phyloP scores from a whole-genome alignment of 2,888 invertebrate species.

The Drosophila demipolita region DNA sequence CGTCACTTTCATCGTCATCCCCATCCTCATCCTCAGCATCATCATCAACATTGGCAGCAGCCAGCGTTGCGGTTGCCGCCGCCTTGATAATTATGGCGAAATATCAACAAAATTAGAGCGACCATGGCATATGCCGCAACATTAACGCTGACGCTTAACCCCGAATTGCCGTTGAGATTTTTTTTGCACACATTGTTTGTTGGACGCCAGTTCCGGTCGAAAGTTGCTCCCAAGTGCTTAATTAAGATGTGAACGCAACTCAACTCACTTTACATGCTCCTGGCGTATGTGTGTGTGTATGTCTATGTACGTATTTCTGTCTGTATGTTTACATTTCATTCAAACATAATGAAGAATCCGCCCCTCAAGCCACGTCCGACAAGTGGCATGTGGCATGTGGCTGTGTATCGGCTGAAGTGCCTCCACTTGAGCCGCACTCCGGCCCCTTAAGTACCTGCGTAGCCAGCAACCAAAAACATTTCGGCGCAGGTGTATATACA shows the following conservation, averaged over 20 bases:
- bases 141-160: conserved; percentile 54
- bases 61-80: conserved; percentile 15
- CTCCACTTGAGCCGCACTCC: conserved; percentile 45
- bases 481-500: conserved; percentile 23
- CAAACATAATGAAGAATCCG: conserved; percentile 80
- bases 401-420: conserved; percentile 41
- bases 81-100: conserved; percentile 65
- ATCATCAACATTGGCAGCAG: conserved; percentile 5
- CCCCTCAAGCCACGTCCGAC: conserved; percentile 30
- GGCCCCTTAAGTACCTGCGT: conserved; percentile 47
- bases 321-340: conserved; percentile 70
- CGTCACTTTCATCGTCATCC: conserved; percentile 14
- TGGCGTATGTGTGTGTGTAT: conserved; percentile 7
- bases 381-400: conserved; percentile 47
- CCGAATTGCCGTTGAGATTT: conserved; percentile 66
- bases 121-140: conserved; percentile 49
- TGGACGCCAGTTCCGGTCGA: conserved; percentile 51
- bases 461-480: conserved; percentile 31
- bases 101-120: conserved; percentile 68
- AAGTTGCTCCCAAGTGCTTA: conserved; percentile 74
- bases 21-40: conserved; percentile 20
- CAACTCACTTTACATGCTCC: conserved; percentile 35
- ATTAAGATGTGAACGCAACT: conserved; percentile 70
- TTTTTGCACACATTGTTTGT: conserved; percentile 53
- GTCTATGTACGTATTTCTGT: background rate